These are phyloP conservation scores for Trialeurodes vaporariorum DNA, from an alignment of 1,140 invertebrate species.

Conservation along the genomic window DNA sequence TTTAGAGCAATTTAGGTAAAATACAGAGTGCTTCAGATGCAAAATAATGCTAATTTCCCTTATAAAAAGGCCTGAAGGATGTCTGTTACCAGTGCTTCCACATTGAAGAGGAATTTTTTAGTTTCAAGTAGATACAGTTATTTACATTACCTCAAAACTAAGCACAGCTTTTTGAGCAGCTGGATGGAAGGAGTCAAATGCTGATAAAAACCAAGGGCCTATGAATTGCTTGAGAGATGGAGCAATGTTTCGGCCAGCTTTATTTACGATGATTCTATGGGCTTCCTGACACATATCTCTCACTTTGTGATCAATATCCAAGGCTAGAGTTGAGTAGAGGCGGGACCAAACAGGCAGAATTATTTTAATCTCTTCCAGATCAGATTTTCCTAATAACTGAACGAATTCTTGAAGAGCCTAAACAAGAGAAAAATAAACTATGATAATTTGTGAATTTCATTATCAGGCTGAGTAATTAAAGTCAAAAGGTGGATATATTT, in stretches of 20 bases:
- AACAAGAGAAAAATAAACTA: slow-evolving; percentile 1
- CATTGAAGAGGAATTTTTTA: background rate
- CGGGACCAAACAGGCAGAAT: slow-evolving; percentile 66
- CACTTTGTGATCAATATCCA: slow-evolving; percentile 65
- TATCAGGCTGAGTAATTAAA: too few relatives aligned
- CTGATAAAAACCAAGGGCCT: slow-evolving; percentile 60
- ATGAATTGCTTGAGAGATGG: slow-evolving; percentile 62
- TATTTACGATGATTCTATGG: slow-evolving; percentile 50
- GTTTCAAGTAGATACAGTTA: background rate
- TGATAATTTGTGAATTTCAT: too few relatives aligned
- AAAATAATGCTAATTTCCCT: background rate
- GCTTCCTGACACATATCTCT: slow-evolving; percentile 57
- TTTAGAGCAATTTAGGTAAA: background rate
- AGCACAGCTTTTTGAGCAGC: slow-evolving; percentile 56
- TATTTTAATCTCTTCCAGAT: slow-evolving; percentile 45
- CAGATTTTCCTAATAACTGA: slow-evolving; percentile 46
- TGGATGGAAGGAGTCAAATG: slow-evolving; percentile 68
- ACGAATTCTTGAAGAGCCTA: slow-evolving; percentile 69
- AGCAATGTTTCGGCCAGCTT: slow-evolving; percentile 59
- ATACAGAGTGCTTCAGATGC: too few relatives aligned
- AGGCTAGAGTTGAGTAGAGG: slow-evolving; percentile 55
- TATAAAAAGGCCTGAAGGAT: background rate
- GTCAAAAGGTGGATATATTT: too few relatives aligned
- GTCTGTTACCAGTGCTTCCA: background rate
- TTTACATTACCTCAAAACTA: slow-evolving; percentile 46